Conservation (phyloP, 2,797 vertebrate species). For the Neomorphus geoffroyi region DNA sequence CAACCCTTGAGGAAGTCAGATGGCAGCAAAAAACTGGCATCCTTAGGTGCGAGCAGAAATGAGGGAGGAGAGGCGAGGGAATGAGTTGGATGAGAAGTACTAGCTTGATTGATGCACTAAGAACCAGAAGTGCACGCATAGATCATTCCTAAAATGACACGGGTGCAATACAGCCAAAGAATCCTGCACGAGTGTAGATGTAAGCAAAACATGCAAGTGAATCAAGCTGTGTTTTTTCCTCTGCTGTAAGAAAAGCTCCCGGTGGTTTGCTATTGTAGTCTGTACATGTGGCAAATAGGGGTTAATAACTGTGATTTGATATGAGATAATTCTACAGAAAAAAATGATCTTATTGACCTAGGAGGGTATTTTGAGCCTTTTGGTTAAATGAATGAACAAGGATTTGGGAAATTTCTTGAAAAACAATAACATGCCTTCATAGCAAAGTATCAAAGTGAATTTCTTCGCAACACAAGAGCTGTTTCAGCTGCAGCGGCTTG, state of each 20-base stretch:
- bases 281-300: background rate
- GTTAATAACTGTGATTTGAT: background rate
- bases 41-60: background rate
- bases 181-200: background rate
- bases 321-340: background rate
- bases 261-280: background rate
- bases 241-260: background rate
- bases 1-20: background rate
- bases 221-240: background rate
- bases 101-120: background rate
- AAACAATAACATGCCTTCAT: background rate
- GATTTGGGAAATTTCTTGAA: background rate
- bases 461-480: background rate
- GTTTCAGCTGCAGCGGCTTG: background rate
- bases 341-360: background rate
- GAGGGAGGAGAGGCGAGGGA: background rate
- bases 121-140: background rate
- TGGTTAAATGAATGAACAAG: background rate
- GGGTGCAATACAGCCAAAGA: background rate
- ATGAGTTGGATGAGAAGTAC: background rate
- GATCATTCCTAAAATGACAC: background rate
- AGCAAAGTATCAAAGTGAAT: background rate
- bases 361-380: background rate
- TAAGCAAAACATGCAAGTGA: background rate
- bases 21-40: background rate